A percentile compares a stretch with the other conserved stretches of the same genome.
Evolutionary conservation across 2,888 invertebrate genomes (phyloP).

Genomic region (Agrotis clavis): DNA sequence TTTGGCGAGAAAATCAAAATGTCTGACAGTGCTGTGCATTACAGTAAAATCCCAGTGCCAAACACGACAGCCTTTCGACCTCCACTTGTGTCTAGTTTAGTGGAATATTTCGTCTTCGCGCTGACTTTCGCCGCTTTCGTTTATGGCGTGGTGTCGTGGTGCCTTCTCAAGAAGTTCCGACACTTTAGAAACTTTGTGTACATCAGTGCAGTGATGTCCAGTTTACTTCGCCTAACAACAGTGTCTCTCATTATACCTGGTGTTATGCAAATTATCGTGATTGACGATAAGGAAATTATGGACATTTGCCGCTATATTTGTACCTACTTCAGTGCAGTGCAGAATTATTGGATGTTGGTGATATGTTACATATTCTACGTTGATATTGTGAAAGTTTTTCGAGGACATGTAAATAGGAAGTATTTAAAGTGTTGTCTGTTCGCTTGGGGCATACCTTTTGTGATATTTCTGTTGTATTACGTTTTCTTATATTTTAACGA

Average conservation of each 20-base stretch:
- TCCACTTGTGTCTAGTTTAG: constrained; percentile 33
- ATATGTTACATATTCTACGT: constrained; percentile 56
- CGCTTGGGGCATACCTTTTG: constrained; percentile 52
- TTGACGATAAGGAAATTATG: constrained; percentile 42
- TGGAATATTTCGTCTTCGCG: constrained; percentile 41
- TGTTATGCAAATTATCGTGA: constrained; percentile 37
- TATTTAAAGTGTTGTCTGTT: constrained; percentile 47
- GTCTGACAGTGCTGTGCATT: constrained; percentile 50
- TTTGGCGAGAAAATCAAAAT: constrained; percentile 25
- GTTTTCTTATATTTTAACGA: constrained; percentile 36
- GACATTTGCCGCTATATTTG: constrained; percentile 51
- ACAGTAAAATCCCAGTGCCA: constrained; percentile 40
- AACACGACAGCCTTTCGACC: constrained; percentile 48
- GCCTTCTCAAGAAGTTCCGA: constrained; percentile 42
- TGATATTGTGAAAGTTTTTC: constrained; percentile 53
- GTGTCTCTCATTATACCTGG: constrained; percentile 43
- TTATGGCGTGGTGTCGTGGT: constrained; percentile 45
- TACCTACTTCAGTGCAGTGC: constrained; percentile 48
- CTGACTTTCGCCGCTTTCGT: constrained; percentile 41
- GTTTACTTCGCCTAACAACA: constrained; percentile 36
- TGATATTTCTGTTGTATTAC: constrained; percentile 39
- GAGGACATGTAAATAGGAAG: constrained; percentile 41
- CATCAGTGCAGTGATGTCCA: constrained; percentile 36
- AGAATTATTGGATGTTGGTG: constrained; percentile 54
- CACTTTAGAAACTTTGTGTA: constrained; percentile 50